Evolutionary conservation across 2,888 invertebrate genomes (phyloP).

Genomic region (Alloplasta piceator): DNA sequence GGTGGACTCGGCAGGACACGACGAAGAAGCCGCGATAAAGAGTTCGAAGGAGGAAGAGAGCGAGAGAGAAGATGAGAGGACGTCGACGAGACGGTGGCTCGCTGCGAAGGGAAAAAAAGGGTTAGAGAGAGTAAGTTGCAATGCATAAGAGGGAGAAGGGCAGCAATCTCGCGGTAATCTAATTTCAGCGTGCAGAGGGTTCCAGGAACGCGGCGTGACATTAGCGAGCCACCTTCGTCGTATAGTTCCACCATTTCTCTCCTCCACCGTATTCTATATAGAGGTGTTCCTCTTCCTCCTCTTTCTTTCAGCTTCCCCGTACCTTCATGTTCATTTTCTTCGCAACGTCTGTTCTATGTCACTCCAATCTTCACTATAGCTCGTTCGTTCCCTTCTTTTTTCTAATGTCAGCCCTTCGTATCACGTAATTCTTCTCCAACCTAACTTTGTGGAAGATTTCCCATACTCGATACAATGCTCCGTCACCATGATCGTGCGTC

Average conservation of each 20-base stretch:
- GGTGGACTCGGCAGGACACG: slow-evolving; percentile 11
- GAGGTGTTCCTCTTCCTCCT: slow-evolving; percentile 31
- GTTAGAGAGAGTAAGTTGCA: slow-evolving; percentile 53
- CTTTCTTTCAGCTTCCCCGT: slow-evolving; percentile 24
- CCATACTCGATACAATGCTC: background rate
- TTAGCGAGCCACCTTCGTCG: slow-evolving; percentile 76
- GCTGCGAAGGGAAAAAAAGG: slow-evolving; percentile 37
- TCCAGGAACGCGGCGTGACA: slow-evolving; percentile 81
- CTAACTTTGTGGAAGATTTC: slow-evolving; percentile 1
- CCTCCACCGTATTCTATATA: slow-evolving; percentile 32
- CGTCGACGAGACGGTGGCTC: slow-evolving; percentile 40
- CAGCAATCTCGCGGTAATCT: slow-evolving; percentile 82
- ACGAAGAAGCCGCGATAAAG: slow-evolving; percentile 45
- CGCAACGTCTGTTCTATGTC: slow-evolving; percentile 49
- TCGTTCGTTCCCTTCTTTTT: slow-evolving; percentile 29
- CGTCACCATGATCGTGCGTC: no score
- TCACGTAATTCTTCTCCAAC: background rate
- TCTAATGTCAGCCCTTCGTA: background rate
- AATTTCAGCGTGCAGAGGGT: slow-evolving; percentile 82
- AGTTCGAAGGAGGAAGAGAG: slow-evolving; percentile 26
- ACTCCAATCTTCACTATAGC: slow-evolving; percentile 9
- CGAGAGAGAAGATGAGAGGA: slow-evolving; percentile 43
- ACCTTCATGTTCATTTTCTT: slow-evolving; percentile 39
- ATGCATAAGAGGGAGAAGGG: slow-evolving; percentile 69
- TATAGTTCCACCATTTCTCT: slow-evolving; percentile 33